These are phyloP conservation scores for Drosophila buzzatii DNA, from an alignment of 2,888 invertebrate genomes.

Conservation along the genomic window DNA sequence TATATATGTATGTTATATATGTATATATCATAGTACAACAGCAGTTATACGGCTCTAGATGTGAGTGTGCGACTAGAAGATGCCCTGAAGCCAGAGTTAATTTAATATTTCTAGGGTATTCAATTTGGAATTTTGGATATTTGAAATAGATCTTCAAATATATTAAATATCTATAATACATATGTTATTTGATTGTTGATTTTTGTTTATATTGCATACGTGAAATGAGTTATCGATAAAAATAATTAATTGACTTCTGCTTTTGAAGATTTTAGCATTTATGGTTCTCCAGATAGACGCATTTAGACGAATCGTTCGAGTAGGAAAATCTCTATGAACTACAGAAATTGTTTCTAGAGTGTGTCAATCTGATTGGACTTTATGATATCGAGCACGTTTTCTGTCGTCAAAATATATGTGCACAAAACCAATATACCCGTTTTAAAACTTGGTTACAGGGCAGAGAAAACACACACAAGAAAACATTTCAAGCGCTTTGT, in stretches of 20 bases:
- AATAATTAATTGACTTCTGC: background rate
- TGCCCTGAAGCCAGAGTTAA: background rate
- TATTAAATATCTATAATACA: background rate
- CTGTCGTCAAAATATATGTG: background rate
- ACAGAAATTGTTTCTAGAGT: background rate
- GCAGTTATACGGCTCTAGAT: constrained; percentile 1
- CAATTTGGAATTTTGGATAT: background rate
- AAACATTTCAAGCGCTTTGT: background rate
- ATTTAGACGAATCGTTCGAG: background rate
- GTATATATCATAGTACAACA: constrained; percentile 30
- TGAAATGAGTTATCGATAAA: background rate
- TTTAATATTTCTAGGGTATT: background rate
- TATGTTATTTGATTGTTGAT: no score
- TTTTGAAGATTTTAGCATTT: background rate
- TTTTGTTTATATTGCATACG: background rate
- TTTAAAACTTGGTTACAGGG: background rate
- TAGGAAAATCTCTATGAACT: background rate
- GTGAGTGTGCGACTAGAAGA: background rate
- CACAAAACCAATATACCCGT: background rate
- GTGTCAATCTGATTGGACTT: background rate
- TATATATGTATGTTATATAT: background rate
- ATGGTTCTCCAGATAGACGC: background rate
- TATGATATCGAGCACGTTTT: background rate
- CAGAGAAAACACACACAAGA: background rate
- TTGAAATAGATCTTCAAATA: background rate